Percentiles rank a stretch among this genome's conserved stretches.
These are phyloP conservation scores for Bhutanitis thaidina DNA, from an alignment of 2,888 invertebrate species.

Conservation along the genomic window DNA sequence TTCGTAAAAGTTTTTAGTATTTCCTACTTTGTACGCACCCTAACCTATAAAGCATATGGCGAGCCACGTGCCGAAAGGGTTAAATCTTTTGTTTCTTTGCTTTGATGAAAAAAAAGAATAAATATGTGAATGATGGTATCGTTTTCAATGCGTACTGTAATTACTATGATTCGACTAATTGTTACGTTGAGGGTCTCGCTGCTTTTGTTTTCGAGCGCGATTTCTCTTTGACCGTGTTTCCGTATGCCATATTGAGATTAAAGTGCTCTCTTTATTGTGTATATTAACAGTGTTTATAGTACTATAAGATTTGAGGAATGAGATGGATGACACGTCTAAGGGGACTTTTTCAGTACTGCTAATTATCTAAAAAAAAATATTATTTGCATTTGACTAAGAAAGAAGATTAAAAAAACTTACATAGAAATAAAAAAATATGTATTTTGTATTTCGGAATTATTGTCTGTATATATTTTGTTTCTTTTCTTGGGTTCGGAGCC, in stretches of 20 bases:
- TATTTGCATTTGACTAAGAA: too few species aligned
- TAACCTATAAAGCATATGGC: conserved; percentile 53
- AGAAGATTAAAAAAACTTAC: too few species aligned
- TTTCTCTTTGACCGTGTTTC: conserved; percentile 69
- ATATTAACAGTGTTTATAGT: conserved; percentile 5
- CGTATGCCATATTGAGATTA: conserved; percentile 66
- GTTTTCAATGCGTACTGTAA: conserved; percentile 66
- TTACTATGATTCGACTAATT: conserved; percentile 75
- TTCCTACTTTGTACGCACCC: conserved; percentile 33
- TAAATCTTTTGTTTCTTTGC: conserved; percentile 55
- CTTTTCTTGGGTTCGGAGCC: too few species aligned
- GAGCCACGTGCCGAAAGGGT: conserved; percentile 69
- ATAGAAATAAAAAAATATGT: too few species aligned
- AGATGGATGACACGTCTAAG: too few species aligned
- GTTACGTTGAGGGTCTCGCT: conserved; percentile 51
- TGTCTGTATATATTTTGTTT: too few species aligned
- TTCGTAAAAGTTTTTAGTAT: conserved; percentile 37
- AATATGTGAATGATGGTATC: conserved; percentile 66
- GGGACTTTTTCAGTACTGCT: too few species aligned
- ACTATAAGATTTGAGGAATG: neutral
- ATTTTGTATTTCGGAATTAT: too few species aligned
- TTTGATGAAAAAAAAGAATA: conserved; percentile 40
- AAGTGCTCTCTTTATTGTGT: conserved; percentile 47
- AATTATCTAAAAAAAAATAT: too few species aligned
- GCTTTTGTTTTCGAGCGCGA: conserved; percentile 61